Evolutionary conservation across 2,797 vertebrate species (phyloP).

Genomic region (Manis pentadactyla): DNA sequence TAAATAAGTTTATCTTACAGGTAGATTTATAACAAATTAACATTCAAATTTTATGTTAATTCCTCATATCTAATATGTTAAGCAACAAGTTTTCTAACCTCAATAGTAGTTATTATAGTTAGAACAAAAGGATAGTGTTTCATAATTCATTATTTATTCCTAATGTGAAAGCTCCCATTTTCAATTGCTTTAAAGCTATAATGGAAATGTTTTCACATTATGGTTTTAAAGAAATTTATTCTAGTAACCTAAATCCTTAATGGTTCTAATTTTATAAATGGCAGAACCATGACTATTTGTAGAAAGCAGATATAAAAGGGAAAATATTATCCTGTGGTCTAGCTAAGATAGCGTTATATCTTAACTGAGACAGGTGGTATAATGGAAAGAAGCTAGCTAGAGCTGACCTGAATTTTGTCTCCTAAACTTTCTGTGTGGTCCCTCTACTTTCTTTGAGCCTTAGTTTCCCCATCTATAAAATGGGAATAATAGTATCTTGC

Average conservation of each 20-base stretch:
- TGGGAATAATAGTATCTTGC: neutral
- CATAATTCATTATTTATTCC: neutral
- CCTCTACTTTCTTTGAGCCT: neutral
- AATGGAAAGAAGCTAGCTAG: neutral
- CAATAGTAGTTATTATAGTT: neutral
- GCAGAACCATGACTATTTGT: neutral
- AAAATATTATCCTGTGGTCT: neutral
- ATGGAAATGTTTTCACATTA: conserved; percentile 25
- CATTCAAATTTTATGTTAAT: conserved; percentile 27
- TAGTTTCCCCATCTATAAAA: conserved; percentile 26
- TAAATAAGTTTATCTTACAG: neutral
- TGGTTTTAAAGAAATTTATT: conserved; percentile 55
- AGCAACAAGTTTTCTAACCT: neutral
- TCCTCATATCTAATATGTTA: conserved; percentile 28
- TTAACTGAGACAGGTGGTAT: neutral
- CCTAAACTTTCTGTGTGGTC: neutral
- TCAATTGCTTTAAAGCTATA: conserved; percentile 37
- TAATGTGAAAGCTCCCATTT: neutral
- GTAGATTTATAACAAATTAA: neutral
- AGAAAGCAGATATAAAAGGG: neutral
- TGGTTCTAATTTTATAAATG: conserved; percentile 1
- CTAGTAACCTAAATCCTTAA: conserved; percentile 30
- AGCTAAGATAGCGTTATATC: neutral
- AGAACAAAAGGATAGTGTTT: neutral
- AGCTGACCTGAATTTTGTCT: neutral